Base-by-base conservation (phyloP, 2,797 vertebrate species). In the Chiroxiphia lanceolata region DNA sequence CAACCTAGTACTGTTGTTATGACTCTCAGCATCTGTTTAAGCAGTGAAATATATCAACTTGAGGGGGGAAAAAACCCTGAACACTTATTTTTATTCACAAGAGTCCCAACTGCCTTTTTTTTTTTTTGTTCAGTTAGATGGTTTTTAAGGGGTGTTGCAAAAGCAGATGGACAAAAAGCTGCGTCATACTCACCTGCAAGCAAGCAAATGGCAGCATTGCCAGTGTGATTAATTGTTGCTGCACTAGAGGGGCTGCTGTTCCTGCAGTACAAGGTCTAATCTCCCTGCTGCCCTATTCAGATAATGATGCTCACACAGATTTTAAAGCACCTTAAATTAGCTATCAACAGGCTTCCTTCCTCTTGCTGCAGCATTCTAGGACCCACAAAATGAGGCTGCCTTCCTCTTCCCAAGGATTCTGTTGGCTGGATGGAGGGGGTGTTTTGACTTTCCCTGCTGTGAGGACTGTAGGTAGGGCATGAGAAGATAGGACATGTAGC, bases 151-250 rank as follows among this genome's bases (percentile, higher is more conserved):
- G 31, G 20, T 78, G 21, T 90, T 92, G 36, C 38, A 75, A 93
- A 95, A 92, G 76, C 86, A 95, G 96, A 94, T 95, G 94, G 94
- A 68, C 76, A 77, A 87, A 93, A 92, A 93, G 90, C 95, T 95
- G 86, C 0, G 22, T 96, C 81, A 88, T 92, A 42, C 74, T 94
- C 94, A 94, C 93, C 95, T 97, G 95, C 93, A 87, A 94, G 83
- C 88, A 90, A 92, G 86, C 83, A 90, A 95, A 90, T 68, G 78
- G 68, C 54, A 93, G 42, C 22, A 33, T 12, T n/a, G 38, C 83
- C 75, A 56, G 75, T 36, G 45, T 94, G 91, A 96, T 96, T 91
- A 97, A 94, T 89, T 83, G 80, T 54, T 89, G 27, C 86, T 95
- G 20, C 61, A 45, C 51, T 57, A 18, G 31, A 90, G 64, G 74